phyloP scores from a whole-genome alignment of 1,140 invertebrate species.

The Bombus pascuorum region DNA sequence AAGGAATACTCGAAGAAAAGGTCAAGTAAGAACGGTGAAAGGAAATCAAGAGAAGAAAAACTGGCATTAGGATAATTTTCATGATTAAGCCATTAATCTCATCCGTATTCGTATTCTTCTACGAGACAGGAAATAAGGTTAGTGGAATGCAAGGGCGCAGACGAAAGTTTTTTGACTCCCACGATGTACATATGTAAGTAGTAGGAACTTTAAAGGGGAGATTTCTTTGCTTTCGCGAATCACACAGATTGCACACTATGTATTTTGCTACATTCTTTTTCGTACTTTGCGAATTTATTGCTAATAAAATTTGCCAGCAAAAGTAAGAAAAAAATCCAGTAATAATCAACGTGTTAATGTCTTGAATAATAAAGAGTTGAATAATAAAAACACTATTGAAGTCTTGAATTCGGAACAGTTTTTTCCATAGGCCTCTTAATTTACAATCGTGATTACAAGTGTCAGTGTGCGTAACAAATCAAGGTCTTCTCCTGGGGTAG shows the following conservation, averaged over 20 bases:
- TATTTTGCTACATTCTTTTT: background rate
- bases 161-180: background rate
- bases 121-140: background rate
- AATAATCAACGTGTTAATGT: background rate
- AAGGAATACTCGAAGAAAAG: background rate
- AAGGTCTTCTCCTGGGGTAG: background rate
- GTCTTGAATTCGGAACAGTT: slow-evolving; percentile 8
- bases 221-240: background rate
- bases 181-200: background rate
- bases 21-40: background rate
- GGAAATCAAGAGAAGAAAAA: background rate
- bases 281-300: background rate
- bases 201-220: background rate
- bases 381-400: slow-evolving; percentile 8
- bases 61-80: background rate
- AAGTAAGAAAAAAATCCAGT: background rate
- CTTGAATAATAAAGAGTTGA: background rate
- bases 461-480: slow-evolving; percentile 11
- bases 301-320: background rate
- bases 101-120: background rate
- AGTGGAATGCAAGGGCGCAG: background rate
- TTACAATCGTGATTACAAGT: slow-evolving; percentile 26
- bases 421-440: slow-evolving; percentile 8
- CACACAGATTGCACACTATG: background rate
- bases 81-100: background rate